phyloP scores from a whole-genome alignment of 2,888 invertebrate species.

The Yponomeuta evonymella region DNA sequence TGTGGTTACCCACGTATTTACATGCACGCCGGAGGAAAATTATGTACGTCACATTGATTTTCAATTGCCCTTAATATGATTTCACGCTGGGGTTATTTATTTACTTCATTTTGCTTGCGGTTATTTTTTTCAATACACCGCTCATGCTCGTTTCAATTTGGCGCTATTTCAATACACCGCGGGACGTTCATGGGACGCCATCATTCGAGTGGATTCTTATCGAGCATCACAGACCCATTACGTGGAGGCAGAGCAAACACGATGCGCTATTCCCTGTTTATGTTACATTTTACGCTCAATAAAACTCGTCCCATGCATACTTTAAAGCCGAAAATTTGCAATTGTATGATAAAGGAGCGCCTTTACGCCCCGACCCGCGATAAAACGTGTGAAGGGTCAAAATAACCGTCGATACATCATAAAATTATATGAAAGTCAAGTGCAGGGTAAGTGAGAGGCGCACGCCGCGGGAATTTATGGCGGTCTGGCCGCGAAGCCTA shows the following conservation, averaged over 20 bases:
- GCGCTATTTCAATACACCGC: constrained; percentile 3
- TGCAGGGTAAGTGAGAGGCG: constrained; percentile 68
- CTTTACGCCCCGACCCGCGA: constrained; percentile 39
- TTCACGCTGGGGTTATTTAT: constrained; percentile 16
- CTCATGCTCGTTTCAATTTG: background rate
- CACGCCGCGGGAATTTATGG: constrained; percentile 62
- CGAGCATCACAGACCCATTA: constrained; percentile 19
- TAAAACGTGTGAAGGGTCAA: constrained; percentile 72
- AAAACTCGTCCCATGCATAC: constrained; percentile 45
- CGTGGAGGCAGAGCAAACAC: constrained; percentile 27
- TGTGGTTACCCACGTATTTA: background rate
- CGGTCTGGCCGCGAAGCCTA: constrained; percentile 71
- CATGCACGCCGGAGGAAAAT: constrained; percentile 3
- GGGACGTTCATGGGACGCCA: constrained; percentile 10
- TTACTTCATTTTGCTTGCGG: constrained; percentile 12
- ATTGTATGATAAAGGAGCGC: constrained; percentile 28
- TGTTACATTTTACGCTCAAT: constrained; percentile 42
- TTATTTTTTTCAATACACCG: too few relatives aligned
- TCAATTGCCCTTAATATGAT: constrained; percentile 24
- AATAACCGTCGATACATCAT: constrained; percentile 69
- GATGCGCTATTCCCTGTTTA: constrained; percentile 36
- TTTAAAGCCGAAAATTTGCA: constrained; percentile 50
- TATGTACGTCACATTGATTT: constrained; percentile 23
- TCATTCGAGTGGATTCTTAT: constrained; percentile 28
- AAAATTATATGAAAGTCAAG: constrained; percentile 76